Evolutionary conservation across 1,140 invertebrate genomes (phyloP), one percentile per base, ranked within the genome.

Genomic region (Penaeus indicus): DNA sequence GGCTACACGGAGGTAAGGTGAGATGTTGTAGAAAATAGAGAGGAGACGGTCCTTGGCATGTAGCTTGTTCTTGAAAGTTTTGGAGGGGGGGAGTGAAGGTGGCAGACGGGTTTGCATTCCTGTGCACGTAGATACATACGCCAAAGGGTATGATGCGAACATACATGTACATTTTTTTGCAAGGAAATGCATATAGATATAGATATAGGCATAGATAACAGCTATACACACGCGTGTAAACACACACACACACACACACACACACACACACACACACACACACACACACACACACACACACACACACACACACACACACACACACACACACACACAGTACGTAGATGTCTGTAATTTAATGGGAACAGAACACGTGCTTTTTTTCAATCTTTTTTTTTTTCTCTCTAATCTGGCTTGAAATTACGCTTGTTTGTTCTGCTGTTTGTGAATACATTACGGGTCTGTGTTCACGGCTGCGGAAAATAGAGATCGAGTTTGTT

Each of bases 241-340:
- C 19, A 54, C 22, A 3, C 22, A 5, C 60, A 79, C 22, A 77
- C 60, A 63, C 25, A 63, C 61, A 79, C 61, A 61, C 27, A 82
- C 27, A 82, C 27, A 82, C 27, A 82, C 27, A 82, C 27, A 82
- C 54, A 63, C 27, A 82, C 27, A 82, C 27, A 63, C 27, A 82
- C 19, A 82, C 27, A n/a, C 19, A 82, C 27, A 82, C 27, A 82
- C 19, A 82, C 22, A 82, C 27, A 62, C 22, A 82, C 22, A 62
- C 22, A 82, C 22, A 82, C 22, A 82, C 22, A 82, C 22, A 82
- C 10, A 82, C 22, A 60, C 22, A 60, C 11, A 60, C 22, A n/a
- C 60, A 63, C 61, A 79, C 61, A 86, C 77, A 86, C 32, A 80
- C 77, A 80, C 25, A 60, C 47, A 85, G 5, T 25, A 22, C 22